Base-by-base conservation (phyloP, 2,113 vertebrate genomes). In the Archilochus colubris region DNA sequence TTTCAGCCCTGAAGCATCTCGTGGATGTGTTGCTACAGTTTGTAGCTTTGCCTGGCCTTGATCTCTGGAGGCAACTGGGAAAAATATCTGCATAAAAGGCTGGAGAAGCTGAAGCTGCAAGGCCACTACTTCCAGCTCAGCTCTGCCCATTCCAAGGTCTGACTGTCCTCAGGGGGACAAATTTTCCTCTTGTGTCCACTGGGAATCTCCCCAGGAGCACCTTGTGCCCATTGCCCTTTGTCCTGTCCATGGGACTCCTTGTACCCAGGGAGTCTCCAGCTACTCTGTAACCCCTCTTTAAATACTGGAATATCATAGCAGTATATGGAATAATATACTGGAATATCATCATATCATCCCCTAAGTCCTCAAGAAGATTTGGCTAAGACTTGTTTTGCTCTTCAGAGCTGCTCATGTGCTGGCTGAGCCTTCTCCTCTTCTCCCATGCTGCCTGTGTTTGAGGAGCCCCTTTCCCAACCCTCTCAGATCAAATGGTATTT, bases 391-490 rank as follows among this genome's bases (percentile, higher is more conserved):
- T 30, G 10, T 25, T 72, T 6, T 1, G 3, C 17, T 69, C 27
- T 50, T 73, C 44, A 50, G 59, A 54, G 40, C 14, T 68, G 30
- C 23, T 68, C 10, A 6, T 21, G 18, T 74, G 23, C 8, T 46
- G 33, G 5, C 27, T 50, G 46, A 3, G 10, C 22, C 28, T 67
- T 1, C 0, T 25, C 22, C 21, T 22, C 36, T 46, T 68, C 46
- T 72, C n/a, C 7, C 12, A 17, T 0, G 0, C 12, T 31, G 30
- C 40, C 9, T 33, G n/a, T 64, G 44, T 77, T 64, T 66, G 30
- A 76, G 50, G 13, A 51, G 28, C 72, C n/a, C 24, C 25, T 51
- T 74, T 64, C 31, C 27, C 25, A 83, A 19, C 22, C 17, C 19
- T 66, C 57, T 59, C 73, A 76, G 33, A 63, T n/a, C 28, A 67